Conservation (phyloP, 2,113 vertebrate species). For the Solea solea region DNA sequence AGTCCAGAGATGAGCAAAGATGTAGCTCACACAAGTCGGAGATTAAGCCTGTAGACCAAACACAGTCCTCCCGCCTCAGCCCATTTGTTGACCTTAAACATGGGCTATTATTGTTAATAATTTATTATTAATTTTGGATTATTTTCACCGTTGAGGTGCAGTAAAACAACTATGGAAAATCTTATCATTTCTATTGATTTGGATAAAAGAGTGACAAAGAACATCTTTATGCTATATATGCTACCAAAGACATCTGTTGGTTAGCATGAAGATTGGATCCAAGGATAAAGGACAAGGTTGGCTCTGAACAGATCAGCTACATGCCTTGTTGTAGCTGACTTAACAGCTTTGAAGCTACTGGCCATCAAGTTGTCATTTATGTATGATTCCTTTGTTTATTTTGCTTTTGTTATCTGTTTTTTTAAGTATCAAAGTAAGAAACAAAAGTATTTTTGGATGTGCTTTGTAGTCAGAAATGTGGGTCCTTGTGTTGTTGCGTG, state of each 20-base stretch:
- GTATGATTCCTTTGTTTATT: too few relatives aligned
- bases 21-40: background rate
- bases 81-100: slow-evolving; percentile 2
- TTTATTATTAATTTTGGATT: background rate
- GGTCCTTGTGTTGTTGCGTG: too few relatives aligned
- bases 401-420: too few relatives aligned
- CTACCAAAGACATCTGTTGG: background rate
- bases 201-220: background rate
- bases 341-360: too few relatives aligned
- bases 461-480: too few relatives aligned
- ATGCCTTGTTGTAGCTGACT: too few relatives aligned
- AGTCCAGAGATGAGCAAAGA: background rate
- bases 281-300: background rate
- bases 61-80: background rate
- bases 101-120: background rate
- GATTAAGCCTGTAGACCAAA: background rate
- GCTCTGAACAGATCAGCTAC: too few relatives aligned
- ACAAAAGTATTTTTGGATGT: too few relatives aligned
- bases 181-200: background rate
- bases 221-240: background rate
- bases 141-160: background rate
- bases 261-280: background rate
- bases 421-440: too few relatives aligned
- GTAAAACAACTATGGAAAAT: background rate
- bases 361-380: too few relatives aligned